A percentile compares a stretch with the other conserved stretches of the same genome.
phyloP scores from a whole-genome alignment of 2,797 vertebrate species.

The Buphagus erythrorhynchus region DNA sequence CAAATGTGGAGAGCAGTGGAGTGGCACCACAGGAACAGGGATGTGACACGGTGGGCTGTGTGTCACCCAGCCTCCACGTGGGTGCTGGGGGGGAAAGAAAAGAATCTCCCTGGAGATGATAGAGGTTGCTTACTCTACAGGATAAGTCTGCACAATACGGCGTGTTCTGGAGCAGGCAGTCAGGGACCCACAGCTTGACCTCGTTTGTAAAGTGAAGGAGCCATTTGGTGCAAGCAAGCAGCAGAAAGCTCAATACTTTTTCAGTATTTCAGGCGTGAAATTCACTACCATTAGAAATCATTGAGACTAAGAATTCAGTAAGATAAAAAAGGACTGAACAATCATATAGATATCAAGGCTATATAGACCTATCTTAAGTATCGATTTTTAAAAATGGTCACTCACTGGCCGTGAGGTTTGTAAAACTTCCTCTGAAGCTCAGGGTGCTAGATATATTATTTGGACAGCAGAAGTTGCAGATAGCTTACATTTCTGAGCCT shows the following conservation, averaged over 20 bases:
- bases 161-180: background rate
- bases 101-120: background rate
- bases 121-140: background rate
- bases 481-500: background rate
- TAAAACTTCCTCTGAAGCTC: background rate
- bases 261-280: background rate
- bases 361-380: background rate
- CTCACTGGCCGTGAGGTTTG: background rate
- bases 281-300: background rate
- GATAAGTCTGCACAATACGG: fast-evolving
- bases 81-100: background rate
- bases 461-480: background rate
- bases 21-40: background rate
- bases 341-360: background rate
- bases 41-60: fast-evolving
- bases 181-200: background rate
- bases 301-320: background rate
- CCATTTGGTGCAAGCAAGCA: background rate
- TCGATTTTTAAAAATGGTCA: background rate
- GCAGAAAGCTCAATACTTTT: background rate
- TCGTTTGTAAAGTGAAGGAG: background rate
- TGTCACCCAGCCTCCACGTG: background rate
- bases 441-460: background rate
- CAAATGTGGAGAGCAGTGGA: background rate
- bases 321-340: background rate